phyloP scores from a whole-genome alignment of 2,797 vertebrate genomes.

The Poecile montanus region DNA sequence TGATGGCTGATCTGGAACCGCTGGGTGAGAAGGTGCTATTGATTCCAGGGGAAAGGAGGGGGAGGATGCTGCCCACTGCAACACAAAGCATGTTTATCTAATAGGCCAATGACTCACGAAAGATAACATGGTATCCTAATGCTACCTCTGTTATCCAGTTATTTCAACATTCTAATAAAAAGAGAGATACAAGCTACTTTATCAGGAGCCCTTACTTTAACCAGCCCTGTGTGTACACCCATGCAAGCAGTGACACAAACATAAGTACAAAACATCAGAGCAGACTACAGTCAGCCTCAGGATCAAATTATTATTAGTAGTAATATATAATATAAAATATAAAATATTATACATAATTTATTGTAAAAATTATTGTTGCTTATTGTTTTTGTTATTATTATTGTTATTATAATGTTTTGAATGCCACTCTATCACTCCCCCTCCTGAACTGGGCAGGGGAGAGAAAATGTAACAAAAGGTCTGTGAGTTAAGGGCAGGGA shows the following conservation, averaged over 20 bases:
- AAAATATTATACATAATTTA: not conserved
- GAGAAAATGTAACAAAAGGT: not conserved
- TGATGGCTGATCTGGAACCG: not conserved
- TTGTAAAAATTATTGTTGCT: not conserved
- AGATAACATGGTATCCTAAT: conserved; percentile 49
- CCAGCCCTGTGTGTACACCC: not conserved
- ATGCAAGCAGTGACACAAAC: not conserved
- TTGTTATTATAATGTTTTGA: not conserved
- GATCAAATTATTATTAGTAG: not conserved
- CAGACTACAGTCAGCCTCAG: not conserved
- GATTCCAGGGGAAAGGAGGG: conserved; percentile 4
- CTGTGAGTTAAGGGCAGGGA: not conserved
- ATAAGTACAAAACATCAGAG: not conserved
- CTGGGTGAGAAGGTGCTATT: not conserved
- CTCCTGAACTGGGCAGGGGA: not conserved
- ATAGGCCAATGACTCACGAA: not conserved
- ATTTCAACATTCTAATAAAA: conserved; percentile 41
- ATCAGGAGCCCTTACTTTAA: conserved; percentile 12
- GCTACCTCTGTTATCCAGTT: conserved; percentile 28
- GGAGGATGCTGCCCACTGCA: conserved; percentile 18
- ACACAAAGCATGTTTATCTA: conserved; percentile 38
- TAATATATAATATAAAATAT: not conserved
- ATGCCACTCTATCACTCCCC: not conserved
- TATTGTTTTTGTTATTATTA: accelerated
- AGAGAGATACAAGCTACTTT: conserved; percentile 11